Percentiles rank a stretch among this genome's conserved stretches.
Conservation (phyloP, 2,888 invertebrate species). For the Cacoxenus indagator region DNA sequence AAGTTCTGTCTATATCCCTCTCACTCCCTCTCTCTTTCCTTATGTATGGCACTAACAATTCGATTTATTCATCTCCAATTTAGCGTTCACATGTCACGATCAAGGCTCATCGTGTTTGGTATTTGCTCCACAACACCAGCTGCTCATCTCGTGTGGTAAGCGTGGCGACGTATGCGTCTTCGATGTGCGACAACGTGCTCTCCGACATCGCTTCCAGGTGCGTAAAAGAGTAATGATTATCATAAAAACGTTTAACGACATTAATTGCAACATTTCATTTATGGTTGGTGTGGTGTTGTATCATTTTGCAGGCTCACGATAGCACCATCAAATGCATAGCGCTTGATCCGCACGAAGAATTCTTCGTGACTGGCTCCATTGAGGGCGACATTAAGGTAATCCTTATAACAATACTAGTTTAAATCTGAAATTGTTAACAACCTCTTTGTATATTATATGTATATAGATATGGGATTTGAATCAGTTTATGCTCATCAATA, state of each 20-base stretch:
- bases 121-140: conserved; percentile 93
- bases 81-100: conserved; percentile 94
- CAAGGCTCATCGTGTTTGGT: conserved; percentile 91
- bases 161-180: conserved; percentile 97
- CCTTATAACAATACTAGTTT: neutral
- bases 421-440: neutral
- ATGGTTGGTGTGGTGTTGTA: neutral
- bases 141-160: conserved; percentile 95
- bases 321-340: conserved; percentile 95
- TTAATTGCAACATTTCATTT: no score
- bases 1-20: conserved; percentile 61
- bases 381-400: conserved; percentile 92
- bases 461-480: conserved; percentile 92
- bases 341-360: conserved; percentile 94
- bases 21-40: conserved; percentile 12
- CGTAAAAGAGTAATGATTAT: neutral
- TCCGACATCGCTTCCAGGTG: conserved; percentile 85
- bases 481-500: conserved; percentile 87
- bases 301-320: conserved; percentile 82
- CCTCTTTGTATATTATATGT: neutral
- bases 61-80: neutral
- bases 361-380: conserved; percentile 95
- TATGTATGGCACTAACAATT: no score
- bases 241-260: no score
- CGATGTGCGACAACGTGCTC: conserved; percentile 91